phyloP scores from a whole-genome alignment of 1,140 invertebrate genomes.

The Drosophila sechellia region DNA sequence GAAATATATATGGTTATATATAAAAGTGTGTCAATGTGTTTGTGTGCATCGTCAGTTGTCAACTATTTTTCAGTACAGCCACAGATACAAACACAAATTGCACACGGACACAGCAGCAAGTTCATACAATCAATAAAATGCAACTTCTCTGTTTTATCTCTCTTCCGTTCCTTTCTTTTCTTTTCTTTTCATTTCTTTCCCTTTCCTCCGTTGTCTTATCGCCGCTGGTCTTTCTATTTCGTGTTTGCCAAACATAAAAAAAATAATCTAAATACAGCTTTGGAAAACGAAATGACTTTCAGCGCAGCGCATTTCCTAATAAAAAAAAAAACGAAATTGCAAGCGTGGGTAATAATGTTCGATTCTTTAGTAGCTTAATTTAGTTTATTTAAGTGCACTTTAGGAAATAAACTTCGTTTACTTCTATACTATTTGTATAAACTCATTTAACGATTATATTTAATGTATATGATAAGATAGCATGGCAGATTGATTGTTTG shows the following conservation, averaged over 20 bases:
- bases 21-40: neutral
- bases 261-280: neutral
- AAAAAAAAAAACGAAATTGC: constrained; percentile 8
- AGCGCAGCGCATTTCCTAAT: neutral
- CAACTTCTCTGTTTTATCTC: constrained; percentile 48
- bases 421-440: too few species aligned
- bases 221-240: neutral
- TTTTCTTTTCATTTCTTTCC: neutral
- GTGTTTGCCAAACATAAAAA: constrained; percentile 45
- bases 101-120: constrained; percentile 19
- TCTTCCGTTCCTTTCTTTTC: constrained; percentile 10
- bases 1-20: neutral
- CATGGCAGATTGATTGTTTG: neutral
- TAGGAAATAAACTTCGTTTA: too few species aligned
- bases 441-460: neutral
- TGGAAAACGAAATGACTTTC: neutral
- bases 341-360: neutral
- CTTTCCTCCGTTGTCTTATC: constrained; percentile 6
- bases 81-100: constrained; percentile 14
- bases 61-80: constrained; percentile 57
- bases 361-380: neutral
- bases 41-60: constrained; percentile 63
- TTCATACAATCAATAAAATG: constrained; percentile 63
- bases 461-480: neutral
- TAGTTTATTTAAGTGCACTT: too few species aligned